These are phyloP conservation scores for Minunthozetes semirufus DNA, from an alignment of 2,888 invertebrate genomes.

Conservation along the genomic window DNA sequence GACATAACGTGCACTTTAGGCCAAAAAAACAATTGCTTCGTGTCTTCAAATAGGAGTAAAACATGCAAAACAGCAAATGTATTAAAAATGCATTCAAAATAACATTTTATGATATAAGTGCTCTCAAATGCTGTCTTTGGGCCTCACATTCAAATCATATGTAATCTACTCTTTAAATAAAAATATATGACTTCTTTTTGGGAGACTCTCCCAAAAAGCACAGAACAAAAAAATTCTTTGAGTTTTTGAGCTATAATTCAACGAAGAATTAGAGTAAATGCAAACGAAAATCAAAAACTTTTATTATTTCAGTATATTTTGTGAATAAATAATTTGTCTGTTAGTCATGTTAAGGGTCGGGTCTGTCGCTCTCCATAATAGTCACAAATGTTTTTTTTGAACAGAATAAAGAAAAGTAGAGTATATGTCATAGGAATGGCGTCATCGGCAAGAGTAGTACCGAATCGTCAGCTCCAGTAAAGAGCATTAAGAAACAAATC, in stretches of 20 bases:
- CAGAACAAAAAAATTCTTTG: too few species aligned
- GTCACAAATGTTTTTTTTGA: background rate
- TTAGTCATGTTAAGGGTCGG: background rate
- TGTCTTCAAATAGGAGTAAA: conserved; percentile 9
- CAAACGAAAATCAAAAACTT: background rate
- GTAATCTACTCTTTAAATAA: conserved; percentile 7
- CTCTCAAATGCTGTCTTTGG: background rate
- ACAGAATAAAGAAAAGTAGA: background rate
- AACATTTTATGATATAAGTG: background rate
- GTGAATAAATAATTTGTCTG: background rate
- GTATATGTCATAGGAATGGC: background rate
- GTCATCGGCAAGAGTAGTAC: background rate
- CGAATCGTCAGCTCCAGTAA: background rate
- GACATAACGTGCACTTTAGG: background rate
- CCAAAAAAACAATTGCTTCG: conserved; percentile 6
- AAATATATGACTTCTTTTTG: background rate
- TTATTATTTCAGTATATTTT: background rate
- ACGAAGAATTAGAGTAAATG: background rate
- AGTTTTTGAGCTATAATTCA: background rate
- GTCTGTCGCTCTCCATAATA: conserved; percentile 4
- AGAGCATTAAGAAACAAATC: background rate
- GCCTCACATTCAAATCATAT: background rate
- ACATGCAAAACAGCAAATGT: background rate
- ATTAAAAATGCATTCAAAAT: background rate
- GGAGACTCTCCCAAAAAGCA: background rate